Conservation (phyloP, 2,797 vertebrate species). For the Argya squamiceps region DNA sequence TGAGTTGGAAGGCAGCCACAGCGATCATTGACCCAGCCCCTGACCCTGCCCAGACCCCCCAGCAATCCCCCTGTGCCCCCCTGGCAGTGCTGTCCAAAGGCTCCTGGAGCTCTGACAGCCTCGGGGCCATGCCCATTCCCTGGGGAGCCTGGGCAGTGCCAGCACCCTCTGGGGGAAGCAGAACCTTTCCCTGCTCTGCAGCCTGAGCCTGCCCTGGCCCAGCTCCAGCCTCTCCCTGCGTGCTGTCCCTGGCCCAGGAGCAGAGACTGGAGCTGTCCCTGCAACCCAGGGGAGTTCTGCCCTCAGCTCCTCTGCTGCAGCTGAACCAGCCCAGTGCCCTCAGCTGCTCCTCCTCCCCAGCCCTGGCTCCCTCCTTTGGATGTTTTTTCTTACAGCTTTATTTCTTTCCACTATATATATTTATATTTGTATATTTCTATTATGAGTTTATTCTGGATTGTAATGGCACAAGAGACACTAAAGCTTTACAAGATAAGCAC, state of each 20-base stretch:
- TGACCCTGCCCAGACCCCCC: background rate
- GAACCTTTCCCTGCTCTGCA: background rate
- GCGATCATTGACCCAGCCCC: rapidly evolving
- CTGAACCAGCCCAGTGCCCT: background rate
- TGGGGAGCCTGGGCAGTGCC: background rate
- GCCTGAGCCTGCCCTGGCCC: rapidly evolving
- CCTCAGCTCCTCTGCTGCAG: background rate
- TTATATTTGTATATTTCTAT: background rate
- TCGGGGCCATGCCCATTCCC: background rate
- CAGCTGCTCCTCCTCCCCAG: rapidly evolving
- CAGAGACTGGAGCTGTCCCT: background rate
- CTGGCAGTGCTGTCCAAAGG: rapidly evolving
- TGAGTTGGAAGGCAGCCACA: rapidly evolving
- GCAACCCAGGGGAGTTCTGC: background rate
- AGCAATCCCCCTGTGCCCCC: background rate
- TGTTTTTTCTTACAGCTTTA: background rate
- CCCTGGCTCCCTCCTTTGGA: rapidly evolving
- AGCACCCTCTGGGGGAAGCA: background rate
- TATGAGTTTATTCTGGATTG: background rate
- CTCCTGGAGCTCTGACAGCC: background rate
- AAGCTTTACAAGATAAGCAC: background rate
- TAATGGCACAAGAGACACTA: background rate
- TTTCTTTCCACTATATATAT: background rate
- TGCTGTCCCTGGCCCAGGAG: background rate
- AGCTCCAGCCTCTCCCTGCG: rapidly evolving